These are phyloP conservation scores for Acrobasis repandana DNA, from an alignment of 2,888 invertebrate species.

Conservation along the genomic window DNA sequence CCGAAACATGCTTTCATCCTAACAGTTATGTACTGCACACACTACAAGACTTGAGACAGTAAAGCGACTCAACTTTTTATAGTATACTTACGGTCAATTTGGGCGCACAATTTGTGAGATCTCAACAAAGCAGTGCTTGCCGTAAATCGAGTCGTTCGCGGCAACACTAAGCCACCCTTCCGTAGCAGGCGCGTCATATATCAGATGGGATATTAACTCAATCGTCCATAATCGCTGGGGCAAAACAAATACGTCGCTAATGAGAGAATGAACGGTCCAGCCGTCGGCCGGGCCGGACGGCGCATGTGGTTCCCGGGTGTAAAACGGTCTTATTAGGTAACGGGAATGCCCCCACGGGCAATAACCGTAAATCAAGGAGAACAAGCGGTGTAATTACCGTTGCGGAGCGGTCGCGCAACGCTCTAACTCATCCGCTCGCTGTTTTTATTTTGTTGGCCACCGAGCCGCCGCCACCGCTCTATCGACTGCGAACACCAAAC, in stretches of 20 bases:
- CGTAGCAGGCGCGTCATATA: conserved; percentile 64
- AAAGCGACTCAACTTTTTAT: conserved; percentile 24
- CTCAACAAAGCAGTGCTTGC: conserved; percentile 17
- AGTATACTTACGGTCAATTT: conserved; percentile 1
- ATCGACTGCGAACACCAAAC: conserved; percentile 74
- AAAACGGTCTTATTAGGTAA: conserved; percentile 83
- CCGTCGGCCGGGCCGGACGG: conserved; percentile 54
- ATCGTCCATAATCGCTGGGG: conserved; percentile 71
- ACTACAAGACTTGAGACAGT: conserved; percentile 9
- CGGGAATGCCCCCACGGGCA: conserved; percentile 82
- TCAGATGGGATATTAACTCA: conserved; percentile 75
- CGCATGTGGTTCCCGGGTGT: conserved; percentile 79
- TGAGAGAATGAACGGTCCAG: conserved; percentile 75
- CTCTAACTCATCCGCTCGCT: conserved; percentile 80
- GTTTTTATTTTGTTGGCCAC: conserved; percentile 80
- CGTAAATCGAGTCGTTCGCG: conserved; percentile 50
- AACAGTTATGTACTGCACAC: not conserved
- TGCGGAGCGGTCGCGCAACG: conserved; percentile 77
- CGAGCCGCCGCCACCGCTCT: conserved; percentile 71
- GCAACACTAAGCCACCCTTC: conserved; percentile 56
- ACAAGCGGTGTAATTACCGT: conserved; percentile 84
- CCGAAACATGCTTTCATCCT: conserved; percentile 30
- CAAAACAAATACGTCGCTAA: conserved; percentile 77
- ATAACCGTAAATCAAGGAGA: conserved; percentile 84
- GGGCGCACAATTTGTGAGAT: not conserved